phyloP scores from a whole-genome alignment of 1,140 invertebrate genomes.

The Philopotamus ludificatus region DNA sequence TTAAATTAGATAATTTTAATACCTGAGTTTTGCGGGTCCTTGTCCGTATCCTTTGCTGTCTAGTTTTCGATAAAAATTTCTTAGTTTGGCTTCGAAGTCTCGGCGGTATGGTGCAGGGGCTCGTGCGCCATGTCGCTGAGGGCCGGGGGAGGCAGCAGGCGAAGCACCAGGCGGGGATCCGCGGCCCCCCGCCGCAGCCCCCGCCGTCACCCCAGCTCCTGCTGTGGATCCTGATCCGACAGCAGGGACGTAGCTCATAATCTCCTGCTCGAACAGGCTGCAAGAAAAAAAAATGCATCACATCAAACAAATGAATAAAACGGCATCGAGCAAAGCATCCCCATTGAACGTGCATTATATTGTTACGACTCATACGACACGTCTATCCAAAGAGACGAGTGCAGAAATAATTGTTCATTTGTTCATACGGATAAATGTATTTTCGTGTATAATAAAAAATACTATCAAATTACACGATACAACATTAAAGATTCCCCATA shows the following conservation, averaged over 20 bases:
- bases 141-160: constrained; percentile 75
- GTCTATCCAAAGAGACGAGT: no score
- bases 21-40: constrained; percentile 95
- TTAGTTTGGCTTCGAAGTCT: constrained; percentile 93
- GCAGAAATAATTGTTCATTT: no score
- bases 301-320: neutral
- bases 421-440: no score
- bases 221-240: constrained; percentile 57
- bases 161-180: constrained; percentile 66
- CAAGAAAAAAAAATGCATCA: constrained; percentile 44
- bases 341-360: no score
- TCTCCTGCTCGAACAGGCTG: constrained; percentile 96
- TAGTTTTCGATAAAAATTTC: constrained; percentile 92
- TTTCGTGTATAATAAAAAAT: no score
- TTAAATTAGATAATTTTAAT: no score
- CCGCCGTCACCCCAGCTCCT: constrained; percentile 48
- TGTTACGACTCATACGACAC: no score
- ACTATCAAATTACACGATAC: no score
- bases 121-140: constrained; percentile 70
- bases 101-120: constrained; percentile 85
- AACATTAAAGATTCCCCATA: no score
- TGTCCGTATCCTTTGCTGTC: constrained; percentile 96
- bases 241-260: constrained; percentile 94
- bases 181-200: constrained; percentile 36
- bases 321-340: no score